phyloP scores from a whole-genome alignment of 2,113 vertebrate species.

The Silurus glanis region DNA sequence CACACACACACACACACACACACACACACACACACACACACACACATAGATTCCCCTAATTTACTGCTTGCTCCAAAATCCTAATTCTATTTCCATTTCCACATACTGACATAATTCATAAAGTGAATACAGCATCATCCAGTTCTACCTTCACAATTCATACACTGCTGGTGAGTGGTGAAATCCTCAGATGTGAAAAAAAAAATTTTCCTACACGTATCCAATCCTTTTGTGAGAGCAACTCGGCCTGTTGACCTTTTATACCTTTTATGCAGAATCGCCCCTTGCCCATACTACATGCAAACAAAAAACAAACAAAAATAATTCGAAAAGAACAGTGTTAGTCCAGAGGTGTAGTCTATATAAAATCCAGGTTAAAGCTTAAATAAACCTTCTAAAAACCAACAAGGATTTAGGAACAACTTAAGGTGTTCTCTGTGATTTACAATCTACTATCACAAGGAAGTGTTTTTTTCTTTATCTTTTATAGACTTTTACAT shows the following conservation, averaged over 20 bases:
- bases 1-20: not conserved
- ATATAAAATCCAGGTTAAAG: not conserved
- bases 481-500: not conserved
- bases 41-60: not conserved
- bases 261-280: not conserved
- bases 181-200: slow-evolving; percentile 36
- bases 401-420: not conserved
- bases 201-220: slow-evolving; percentile 28
- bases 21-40: slow-evolving; percentile 12
- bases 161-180: slow-evolving; percentile 27
- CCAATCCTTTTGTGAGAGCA: slow-evolving; percentile 7
- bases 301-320: not conserved
- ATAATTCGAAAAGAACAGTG: not conserved
- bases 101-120: slow-evolving; percentile 34
- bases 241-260: not conserved
- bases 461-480: not conserved
- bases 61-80: slow-evolving; percentile 21
- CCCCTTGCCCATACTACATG: not conserved
- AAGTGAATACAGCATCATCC: slow-evolving; percentile 19
- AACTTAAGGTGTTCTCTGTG: not conserved
- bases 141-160: slow-evolving; percentile 30
- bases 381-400: not conserved
- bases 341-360: not conserved
- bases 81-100: slow-evolving; percentile 40
- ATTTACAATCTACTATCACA: not conserved